These are phyloP conservation scores for Psylliodes chrysocephalus DNA, from an alignment of 2,888 invertebrate species.

Conservation along the genomic window DNA sequence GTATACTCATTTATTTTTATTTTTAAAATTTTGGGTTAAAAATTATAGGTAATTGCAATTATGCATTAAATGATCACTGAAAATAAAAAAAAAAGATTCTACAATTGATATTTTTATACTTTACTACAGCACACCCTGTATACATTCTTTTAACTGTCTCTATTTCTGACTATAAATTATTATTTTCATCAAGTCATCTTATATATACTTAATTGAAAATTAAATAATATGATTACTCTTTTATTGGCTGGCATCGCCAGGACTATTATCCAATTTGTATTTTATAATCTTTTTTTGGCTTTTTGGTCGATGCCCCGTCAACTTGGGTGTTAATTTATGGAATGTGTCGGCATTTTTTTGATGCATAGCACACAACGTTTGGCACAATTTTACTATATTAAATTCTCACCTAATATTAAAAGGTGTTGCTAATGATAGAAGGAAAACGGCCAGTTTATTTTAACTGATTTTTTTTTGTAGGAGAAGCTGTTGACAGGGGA, in stretches of 20 bases:
- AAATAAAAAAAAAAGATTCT: no score
- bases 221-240: not conserved
- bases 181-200: not conserved
- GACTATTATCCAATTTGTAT: conserved; percentile 12
- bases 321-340: conserved; percentile 12
- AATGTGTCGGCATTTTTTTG: conserved; percentile 13
- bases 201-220: not conserved
- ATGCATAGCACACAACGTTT: not conserved
- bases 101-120: no score
- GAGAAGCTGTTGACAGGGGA: no score
- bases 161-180: no score
- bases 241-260: not conserved
- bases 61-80: no score
- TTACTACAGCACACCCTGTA: not conserved
- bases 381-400: not conserved
- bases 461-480: no score
- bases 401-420: not conserved
- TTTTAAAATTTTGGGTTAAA: no score
- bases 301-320: conserved; percentile 2
- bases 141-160: not conserved
- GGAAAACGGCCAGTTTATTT: no score
- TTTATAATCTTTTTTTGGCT: conserved; percentile 4
- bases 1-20: no score
- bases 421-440: no score
- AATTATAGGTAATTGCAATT: no score